These are phyloP conservation scores for Monopterus albus DNA, from an alignment of 2,113 vertebrate genomes.

Conservation along the genomic window DNA sequence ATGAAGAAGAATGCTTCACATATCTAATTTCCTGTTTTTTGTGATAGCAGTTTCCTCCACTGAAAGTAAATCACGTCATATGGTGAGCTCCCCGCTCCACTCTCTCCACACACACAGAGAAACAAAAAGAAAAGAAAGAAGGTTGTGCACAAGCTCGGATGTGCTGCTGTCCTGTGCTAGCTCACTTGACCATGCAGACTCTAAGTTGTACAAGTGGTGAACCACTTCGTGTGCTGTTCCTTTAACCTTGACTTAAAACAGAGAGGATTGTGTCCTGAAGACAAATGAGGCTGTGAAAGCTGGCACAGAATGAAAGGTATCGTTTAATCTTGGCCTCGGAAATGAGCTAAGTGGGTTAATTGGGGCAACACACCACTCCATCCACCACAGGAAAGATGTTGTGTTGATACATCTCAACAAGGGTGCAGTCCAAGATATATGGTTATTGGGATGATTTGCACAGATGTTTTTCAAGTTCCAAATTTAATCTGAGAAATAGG, in stretches of 20 bases:
- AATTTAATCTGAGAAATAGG: slow-evolving; percentile 4
- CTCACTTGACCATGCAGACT: slow-evolving; percentile 27
- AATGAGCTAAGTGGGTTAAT: slow-evolving; percentile 79
- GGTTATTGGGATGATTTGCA: slow-evolving; percentile 55
- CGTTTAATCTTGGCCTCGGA: slow-evolving; percentile 67
- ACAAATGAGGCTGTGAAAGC: slow-evolving; percentile 64
- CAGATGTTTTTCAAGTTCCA: slow-evolving; percentile 48
- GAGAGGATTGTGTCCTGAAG: slow-evolving; percentile 60
- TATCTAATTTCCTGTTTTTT: slow-evolving; percentile 64
- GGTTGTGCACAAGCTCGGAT: slow-evolving; percentile 28
- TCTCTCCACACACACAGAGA: slow-evolving; percentile 1
- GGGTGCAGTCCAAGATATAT: slow-evolving; percentile 48
- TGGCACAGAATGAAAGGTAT: slow-evolving; percentile 74
- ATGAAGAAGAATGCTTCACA: slow-evolving; percentile 55
- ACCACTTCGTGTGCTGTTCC: slow-evolving; percentile 56
- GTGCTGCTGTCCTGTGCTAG: slow-evolving; percentile 2
- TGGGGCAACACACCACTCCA: slow-evolving; percentile 58
- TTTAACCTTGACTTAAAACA: slow-evolving; percentile 72
- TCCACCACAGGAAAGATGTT: slow-evolving; percentile 58
- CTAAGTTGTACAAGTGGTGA: slow-evolving; percentile 42
- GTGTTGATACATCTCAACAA: slow-evolving; percentile 60
- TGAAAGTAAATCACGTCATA: slow-evolving; percentile 42
- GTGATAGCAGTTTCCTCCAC: slow-evolving; percentile 45
- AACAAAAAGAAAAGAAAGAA: slow-evolving; percentile 27
- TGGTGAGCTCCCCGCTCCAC: not conserved